Conservation (phyloP, 1,140 invertebrate genomes). For the Eriosoma lanigerum region DNA sequence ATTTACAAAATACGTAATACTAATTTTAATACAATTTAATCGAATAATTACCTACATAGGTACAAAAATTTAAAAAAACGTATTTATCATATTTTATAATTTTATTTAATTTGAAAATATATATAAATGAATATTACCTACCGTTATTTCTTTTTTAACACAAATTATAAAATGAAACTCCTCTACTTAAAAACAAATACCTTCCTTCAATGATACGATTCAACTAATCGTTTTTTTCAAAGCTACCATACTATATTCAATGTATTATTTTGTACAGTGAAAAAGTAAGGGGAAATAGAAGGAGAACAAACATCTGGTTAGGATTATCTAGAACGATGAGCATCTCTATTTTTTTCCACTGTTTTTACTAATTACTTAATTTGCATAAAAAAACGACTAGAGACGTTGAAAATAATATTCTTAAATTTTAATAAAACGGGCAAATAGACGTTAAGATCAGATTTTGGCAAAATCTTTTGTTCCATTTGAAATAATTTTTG, state of each 20-base stretch:
- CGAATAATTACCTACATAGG: too few species aligned
- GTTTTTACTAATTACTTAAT: conserved; percentile 46
- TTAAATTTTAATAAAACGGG: conserved; percentile 4
- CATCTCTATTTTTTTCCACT: conserved; percentile 1
- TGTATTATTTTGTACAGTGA: not conserved
- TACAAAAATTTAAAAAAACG: too few species aligned
- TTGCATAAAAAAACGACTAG: conserved; percentile 31
- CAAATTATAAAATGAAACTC: too few species aligned
- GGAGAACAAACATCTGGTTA: not conserved
- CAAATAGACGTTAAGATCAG: conserved; percentile 38
- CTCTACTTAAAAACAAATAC: too few species aligned
- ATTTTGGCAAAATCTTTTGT: conserved; percentile 42
- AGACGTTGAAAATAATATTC: conserved; percentile 19
- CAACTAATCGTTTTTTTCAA: not conserved
- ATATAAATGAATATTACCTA: too few species aligned
- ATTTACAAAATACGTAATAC: too few species aligned
- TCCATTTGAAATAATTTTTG: conserved; percentile 8
- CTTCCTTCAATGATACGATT: not conserved
- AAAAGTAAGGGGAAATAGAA: not conserved
- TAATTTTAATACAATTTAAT: too few species aligned
- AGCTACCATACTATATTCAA: not conserved
- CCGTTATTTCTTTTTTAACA: too few species aligned
- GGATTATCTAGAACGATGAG: conserved; percentile 36
- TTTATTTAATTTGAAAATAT: too few species aligned
- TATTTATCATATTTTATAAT: too few species aligned